A percentile compares a stretch with the other conserved stretches of the same genome.
Conservation (phyloP, 2,113 vertebrate species). For the Mungos mungo region DNA sequence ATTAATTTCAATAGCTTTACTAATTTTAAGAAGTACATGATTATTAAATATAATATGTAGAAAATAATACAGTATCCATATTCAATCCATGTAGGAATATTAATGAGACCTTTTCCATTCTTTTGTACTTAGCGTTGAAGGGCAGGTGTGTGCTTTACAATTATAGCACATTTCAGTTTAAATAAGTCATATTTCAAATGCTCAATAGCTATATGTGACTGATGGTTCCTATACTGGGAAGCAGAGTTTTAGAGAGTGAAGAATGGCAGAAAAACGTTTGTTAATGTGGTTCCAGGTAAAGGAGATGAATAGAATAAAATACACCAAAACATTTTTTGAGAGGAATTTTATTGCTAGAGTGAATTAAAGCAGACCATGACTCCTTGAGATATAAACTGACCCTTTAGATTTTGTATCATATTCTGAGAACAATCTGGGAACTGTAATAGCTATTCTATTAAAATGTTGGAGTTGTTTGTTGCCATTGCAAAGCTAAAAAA, state of each 20-base stretch:
- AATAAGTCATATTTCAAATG: neutral
- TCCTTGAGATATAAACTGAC: neutral
- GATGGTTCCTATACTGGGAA: neutral
- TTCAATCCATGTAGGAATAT: neutral
- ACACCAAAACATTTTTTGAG: neutral
- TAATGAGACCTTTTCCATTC: neutral
- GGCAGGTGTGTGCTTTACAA: neutral
- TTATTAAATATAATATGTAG: neutral
- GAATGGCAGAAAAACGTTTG: neutral
- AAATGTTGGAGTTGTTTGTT: constrained; percentile 40
- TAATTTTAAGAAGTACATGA: neutral
- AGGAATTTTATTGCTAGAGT: neutral
- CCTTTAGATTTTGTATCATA: neutral
- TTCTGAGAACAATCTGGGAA: neutral
- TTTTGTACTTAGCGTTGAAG: neutral
- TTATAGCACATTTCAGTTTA: neutral
- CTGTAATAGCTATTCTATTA: neutral
- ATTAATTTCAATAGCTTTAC: neutral
- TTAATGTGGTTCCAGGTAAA: neutral
- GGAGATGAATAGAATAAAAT: neutral
- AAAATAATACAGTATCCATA: neutral
- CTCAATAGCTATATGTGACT: neutral
- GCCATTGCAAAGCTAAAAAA: constrained; percentile 26
- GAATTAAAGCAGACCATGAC: neutral
- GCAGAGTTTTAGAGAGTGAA: neutral